Evolutionary conservation across 2,113 vertebrate species (phyloP).

Genomic region (Psettodes erumei): DNA sequence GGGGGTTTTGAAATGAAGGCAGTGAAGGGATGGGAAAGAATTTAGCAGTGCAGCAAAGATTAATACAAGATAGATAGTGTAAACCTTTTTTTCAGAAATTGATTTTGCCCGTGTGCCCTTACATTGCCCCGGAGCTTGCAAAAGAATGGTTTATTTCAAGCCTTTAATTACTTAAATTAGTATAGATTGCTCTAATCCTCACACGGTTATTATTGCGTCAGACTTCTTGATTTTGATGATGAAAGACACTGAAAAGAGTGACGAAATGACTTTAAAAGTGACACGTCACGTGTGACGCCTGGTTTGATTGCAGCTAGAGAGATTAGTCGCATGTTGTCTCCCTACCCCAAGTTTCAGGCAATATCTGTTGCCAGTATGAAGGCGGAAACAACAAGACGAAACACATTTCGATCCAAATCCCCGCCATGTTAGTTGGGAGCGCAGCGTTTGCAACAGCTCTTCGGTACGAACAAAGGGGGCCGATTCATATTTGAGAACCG

Average conservation of each 20-base stretch:
- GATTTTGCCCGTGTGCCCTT: background rate
- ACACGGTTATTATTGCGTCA: background rate
- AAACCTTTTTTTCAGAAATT: background rate
- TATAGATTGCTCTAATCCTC: background rate
- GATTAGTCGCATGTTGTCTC: background rate
- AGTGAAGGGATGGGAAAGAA: background rate
- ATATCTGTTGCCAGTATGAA: background rate
- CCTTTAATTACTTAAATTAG: background rate
- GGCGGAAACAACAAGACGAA: background rate
- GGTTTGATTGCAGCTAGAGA: background rate
- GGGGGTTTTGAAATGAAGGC: slow-evolving; percentile 12
- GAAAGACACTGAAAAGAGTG: background rate
- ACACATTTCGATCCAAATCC: no score
- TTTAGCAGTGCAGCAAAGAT: slow-evolving; percentile 5
- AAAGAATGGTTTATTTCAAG: background rate
- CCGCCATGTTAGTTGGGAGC: no score
- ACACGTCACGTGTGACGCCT: background rate
- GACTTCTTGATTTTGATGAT: background rate
- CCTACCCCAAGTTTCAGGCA: background rate
- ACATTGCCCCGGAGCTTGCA: background rate
- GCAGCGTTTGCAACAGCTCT: no score
- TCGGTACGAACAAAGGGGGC: no score
- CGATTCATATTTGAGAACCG: no score
- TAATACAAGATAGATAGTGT: background rate
- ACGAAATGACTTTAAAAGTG: background rate